Evolutionary conservation across 2,888 invertebrate genomes (phyloP), one percentile per base, ranked within the genome.

Genomic region (Drosophila conformis): DNA sequence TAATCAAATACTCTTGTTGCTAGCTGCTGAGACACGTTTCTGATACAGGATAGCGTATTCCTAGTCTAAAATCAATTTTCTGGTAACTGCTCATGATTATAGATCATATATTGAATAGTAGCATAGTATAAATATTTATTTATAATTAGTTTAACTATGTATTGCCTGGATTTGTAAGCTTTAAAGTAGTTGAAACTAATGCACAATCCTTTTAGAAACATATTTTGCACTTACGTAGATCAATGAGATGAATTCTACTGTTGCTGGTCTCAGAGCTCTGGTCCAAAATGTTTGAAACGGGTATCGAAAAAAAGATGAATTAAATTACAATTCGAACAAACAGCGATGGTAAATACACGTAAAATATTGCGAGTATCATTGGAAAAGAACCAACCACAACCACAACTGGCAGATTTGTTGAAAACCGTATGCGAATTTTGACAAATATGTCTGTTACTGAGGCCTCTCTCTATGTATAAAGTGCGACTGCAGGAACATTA

Each of bases 291-390:
- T 31, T 10, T 57, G 29, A 35, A 48, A 72, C 65, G 64, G 78
- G 89, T 82, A 82, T 82, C 77, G 75, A 51, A 90, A 86, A 86
- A 85, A 88, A 86, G 90, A 86, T 87, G 85, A 66, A 69, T 40
- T 49, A 18, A 57, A 64, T 40, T 36, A 13, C 29, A 64, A 38
- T 56, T 69, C 49, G 53, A 82, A 66, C 46, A 27, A 88, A 86
- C 87, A 90, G 80, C 89, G 90, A 87, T 87, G 87, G 87, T 79
- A 86, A 83, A 87, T 90, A 87, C 87, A 87, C 87, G 87, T 90
- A 87, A 87, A 87, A 89, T 89, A 89, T 88, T 89, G 66, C 63
- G 82, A 87, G 80, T 77, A 80, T 68, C 61, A 67, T 64, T 64
- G 25, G 29, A 49, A 49, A 61, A 68, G 61, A n/a, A 21, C 60